phyloP scores from a whole-genome alignment of 53 echinoderm and acorn worm genomes.

The Apostichopus leukothele region DNA sequence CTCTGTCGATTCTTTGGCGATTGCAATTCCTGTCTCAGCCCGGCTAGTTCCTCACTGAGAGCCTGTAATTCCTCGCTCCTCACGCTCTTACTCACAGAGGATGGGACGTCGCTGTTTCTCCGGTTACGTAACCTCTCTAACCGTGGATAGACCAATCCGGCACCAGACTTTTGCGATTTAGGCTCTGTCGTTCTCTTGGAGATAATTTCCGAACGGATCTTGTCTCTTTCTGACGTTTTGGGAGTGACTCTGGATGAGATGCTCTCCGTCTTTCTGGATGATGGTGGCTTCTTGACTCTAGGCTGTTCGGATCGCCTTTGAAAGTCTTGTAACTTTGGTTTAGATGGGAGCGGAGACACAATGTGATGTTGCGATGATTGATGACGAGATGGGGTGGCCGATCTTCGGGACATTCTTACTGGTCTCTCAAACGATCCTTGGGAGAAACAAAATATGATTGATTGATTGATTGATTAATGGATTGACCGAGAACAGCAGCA shows the following conservation, averaged over 20 bases:
- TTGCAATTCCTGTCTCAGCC: constrained; percentile 59
- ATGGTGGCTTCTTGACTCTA: background rate
- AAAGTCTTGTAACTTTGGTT: constrained; percentile 39
- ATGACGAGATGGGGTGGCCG: constrained; percentile 10
- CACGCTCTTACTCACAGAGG: constrained; percentile 34
- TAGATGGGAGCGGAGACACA: constrained; percentile 22
- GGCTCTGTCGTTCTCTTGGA: background rate
- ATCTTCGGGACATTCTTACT: background rate
- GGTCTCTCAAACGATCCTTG: constrained; percentile 11
- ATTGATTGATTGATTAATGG: too few relatives aligned
- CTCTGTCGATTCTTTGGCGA: background rate
- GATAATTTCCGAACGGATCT: constrained; percentile 40
- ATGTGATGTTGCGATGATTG: constrained; percentile 6
- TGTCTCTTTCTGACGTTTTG: constrained; percentile 64
- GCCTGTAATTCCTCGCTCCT: constrained; percentile 72
- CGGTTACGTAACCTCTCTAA: background rate
- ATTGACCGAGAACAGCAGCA: too few relatives aligned
- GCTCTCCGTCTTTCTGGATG: background rate
- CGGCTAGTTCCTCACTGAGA: constrained; percentile 71
- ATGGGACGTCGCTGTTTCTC: constrained; percentile 23
- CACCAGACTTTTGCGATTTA: constrained; percentile 54
- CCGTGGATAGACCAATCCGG: constrained; percentile 20
- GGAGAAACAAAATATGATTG: background rate
- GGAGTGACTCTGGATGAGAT: constrained; percentile 61
- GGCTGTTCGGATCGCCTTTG: constrained; percentile 8